These are phyloP conservation scores for Cheumatopsyche charites DNA, from an alignment of 1,140 invertebrate species.

Conservation along the genomic window DNA sequence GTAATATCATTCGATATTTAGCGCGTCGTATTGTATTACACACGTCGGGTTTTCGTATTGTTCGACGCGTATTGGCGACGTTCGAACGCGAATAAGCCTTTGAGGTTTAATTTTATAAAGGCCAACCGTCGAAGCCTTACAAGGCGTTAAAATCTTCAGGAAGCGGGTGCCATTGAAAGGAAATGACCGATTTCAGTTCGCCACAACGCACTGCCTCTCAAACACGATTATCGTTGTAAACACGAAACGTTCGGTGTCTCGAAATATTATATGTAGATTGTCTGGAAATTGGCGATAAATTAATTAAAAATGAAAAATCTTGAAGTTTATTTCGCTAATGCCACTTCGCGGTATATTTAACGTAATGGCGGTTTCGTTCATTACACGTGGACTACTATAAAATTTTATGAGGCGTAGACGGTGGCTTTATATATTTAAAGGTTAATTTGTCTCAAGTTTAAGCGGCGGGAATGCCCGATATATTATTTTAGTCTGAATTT, in stretches of 20 bases:
- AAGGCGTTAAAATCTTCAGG: constrained; percentile 35
- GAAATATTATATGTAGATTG: too few relatives aligned
- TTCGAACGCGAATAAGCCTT: constrained; percentile 13
- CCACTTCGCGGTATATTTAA: too few relatives aligned
- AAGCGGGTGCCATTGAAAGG: constrained; percentile 16
- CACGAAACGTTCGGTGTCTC: too few relatives aligned
- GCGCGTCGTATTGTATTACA: background rate
- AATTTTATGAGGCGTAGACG: constrained; percentile 22
- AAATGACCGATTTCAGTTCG: constrained; percentile 14
- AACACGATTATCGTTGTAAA: too few relatives aligned
- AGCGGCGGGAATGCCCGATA: background rate
- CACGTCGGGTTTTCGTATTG: background rate
- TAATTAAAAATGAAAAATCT: too few relatives aligned
- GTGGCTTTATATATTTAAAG: constrained; percentile 8
- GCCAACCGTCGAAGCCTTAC: constrained; percentile 20
- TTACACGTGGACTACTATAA: constrained; percentile 17
- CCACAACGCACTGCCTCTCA: too few relatives aligned
- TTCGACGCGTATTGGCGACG: background rate
- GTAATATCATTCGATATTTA: background rate
- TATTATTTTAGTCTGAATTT: too few relatives aligned
- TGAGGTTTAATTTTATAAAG: constrained; percentile 29
- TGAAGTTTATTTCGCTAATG: too few relatives aligned
- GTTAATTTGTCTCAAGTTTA: constrained; percentile 23
- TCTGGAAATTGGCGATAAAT: too few relatives aligned
- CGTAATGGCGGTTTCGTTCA: constrained; percentile 10